Conservation (phyloP, 1,140 invertebrate genomes). For the Oncopeltus fasciatus region DNA sequence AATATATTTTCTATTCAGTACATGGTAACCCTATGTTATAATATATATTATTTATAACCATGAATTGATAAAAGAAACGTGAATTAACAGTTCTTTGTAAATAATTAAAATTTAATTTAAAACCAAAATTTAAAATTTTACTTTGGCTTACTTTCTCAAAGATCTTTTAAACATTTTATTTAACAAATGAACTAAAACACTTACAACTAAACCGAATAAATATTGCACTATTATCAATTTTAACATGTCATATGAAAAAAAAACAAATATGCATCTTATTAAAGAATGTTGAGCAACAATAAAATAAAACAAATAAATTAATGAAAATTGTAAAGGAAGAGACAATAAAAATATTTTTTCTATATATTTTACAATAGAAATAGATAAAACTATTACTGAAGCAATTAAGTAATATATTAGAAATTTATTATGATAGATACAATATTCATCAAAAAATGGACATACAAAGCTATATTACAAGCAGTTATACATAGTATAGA, state of each 20-base stretch:
- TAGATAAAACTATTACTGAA: not conserved
- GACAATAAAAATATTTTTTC: not conserved
- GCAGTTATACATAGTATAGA: conserved; percentile 3
- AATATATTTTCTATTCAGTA: conserved; percentile 11
- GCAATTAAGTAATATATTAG: not conserved
- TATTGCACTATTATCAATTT: conserved; percentile 4
- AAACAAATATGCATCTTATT: not conserved
- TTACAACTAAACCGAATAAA: not conserved
- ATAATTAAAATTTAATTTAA: too few species aligned
- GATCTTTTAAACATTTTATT: too few species aligned
- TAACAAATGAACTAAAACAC: not conserved
- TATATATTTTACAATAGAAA: not conserved
- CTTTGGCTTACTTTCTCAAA: too few species aligned
- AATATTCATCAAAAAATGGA: conserved; percentile 39
- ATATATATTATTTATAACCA: not conserved
- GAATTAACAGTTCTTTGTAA: too few species aligned
- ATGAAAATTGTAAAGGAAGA: not conserved
- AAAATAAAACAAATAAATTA: not conserved
- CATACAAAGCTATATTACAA: conserved; percentile 16
- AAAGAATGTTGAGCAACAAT: not conserved
- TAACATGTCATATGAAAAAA: not conserved
- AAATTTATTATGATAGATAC: not conserved
- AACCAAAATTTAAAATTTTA: too few species aligned
- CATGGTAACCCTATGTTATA: conserved; percentile 12
- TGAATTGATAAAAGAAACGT: not conserved